phyloP scores from a whole-genome alignment of 2,797 vertebrate genomes.

The Sebastiscus tertius region DNA sequence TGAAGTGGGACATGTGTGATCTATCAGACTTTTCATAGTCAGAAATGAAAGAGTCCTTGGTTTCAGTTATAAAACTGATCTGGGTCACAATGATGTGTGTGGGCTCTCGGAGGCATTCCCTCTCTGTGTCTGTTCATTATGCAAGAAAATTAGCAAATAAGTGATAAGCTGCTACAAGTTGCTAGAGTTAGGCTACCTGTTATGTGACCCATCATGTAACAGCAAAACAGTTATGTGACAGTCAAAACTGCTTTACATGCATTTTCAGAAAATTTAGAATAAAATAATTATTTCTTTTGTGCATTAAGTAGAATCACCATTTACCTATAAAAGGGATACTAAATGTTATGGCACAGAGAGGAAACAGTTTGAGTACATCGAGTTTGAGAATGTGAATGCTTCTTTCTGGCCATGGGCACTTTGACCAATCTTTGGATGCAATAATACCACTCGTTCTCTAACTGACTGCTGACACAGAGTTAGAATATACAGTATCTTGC shows the following conservation, averaged over 20 bases:
- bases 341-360: background rate
- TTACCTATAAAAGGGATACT: background rate
- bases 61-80: background rate
- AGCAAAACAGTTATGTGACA: background rate
- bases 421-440: background rate
- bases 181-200: background rate
- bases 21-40: background rate
- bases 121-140: background rate
- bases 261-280: background rate
- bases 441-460: background rate
- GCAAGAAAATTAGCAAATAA: background rate
- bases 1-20: background rate
- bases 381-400: background rate
- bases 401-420: background rate
- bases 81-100: background rate
- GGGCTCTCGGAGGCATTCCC: background rate
- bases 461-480: background rate
- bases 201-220: background rate
- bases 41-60: background rate
- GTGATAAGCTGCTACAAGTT: background rate
- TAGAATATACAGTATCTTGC: background rate
- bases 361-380: background rate
- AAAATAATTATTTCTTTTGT: background rate
- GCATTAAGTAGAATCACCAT: background rate
- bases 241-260: background rate